Evolutionary conservation across 2,888 invertebrate genomes (phyloP), one percentile per base, ranked within the genome.

Genomic region (Colletes collaris): DNA sequence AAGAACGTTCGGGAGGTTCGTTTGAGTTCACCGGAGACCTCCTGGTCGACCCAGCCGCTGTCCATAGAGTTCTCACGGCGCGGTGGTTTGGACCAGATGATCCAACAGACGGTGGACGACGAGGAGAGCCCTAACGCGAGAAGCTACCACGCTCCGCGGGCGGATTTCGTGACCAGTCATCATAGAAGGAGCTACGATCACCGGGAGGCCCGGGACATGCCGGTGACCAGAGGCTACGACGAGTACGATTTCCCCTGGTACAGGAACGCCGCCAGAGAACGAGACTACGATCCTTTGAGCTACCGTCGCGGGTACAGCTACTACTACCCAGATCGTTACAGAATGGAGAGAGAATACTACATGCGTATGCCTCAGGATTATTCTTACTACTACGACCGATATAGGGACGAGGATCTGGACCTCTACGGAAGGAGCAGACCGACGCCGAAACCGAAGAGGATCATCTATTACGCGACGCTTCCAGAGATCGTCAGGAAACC

Each of bases 391-490:
- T 89, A 90, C 49, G 90, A 92, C 76, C 90, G 90, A 3, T 92
- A 92, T 80, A 87, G 90, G 4, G 89, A 91, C 2, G 90, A 90
- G 7, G 88, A 89, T 11, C 86, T 91, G 16, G 91, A 92, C 62
- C 71, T 88, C 2, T 92, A 90, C 70, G 86, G 89, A 0, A 88
- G 91, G 66, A 85, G 83, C 53, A 87, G 90, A 67, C 85, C 89
- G 0, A 79, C 88, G 2, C 87, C 89, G 0, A 92, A 91, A 71
- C 92, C 92, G 0, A 92, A 91, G 71, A 85, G 93, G 71, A 92
- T 93, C 58, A 92, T 93, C 35, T 93, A 93, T 69, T 93, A 93
- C 68, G 93, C 93, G 1, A 93, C 92, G 0, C 79, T 93, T 8
- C 93, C 93, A 11, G 93, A 93, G 69, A 82, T 93, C n/a, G 89